These are phyloP conservation scores for Syritta pipiens DNA, from an alignment of 2,888 invertebrate genomes.

Conservation along the genomic window DNA sequence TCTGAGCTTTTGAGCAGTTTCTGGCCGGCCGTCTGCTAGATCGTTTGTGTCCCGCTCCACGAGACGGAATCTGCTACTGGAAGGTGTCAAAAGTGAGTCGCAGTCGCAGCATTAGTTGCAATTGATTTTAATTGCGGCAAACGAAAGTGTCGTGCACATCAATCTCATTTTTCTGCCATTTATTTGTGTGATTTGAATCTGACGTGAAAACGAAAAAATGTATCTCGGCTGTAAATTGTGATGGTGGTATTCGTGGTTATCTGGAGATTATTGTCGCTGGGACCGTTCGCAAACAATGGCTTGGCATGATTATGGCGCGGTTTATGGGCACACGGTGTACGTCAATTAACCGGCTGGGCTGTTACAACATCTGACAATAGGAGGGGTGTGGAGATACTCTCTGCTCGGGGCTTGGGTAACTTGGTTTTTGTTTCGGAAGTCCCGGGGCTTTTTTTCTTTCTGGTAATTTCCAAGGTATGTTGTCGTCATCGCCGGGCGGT, in stretches of 20 bases:
- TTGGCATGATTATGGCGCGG: not conserved
- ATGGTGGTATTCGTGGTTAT: not conserved
- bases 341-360: too few relatives aligned
- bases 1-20: slow-evolving; percentile 40
- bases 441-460: too few relatives aligned
- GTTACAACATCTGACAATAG: too few relatives aligned
- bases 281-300: not conserved
- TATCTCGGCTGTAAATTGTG: not conserved
- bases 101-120: not conserved
- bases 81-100: not conserved
- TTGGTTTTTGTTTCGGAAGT: too few relatives aligned
- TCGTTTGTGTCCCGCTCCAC: slow-evolving; percentile 17
- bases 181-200: slow-evolving; percentile 17
- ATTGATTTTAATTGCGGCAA: slow-evolving; percentile 42
- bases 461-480: too few relatives aligned
- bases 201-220: slow-evolving; percentile 1
- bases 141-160: not conserved
- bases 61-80: too few relatives aligned
- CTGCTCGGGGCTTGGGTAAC: too few relatives aligned
- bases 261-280: not conserved
- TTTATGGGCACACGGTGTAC: too few relatives aligned
- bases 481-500: too few relatives aligned
- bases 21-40: slow-evolving; percentile 33
- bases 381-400: too few relatives aligned
- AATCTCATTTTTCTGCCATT: slow-evolving; percentile 33